Evolutionary conservation across 2,113 vertebrate species (phyloP), one percentile per base, ranked within the genome.

Genomic region (Origma solitaria): DNA sequence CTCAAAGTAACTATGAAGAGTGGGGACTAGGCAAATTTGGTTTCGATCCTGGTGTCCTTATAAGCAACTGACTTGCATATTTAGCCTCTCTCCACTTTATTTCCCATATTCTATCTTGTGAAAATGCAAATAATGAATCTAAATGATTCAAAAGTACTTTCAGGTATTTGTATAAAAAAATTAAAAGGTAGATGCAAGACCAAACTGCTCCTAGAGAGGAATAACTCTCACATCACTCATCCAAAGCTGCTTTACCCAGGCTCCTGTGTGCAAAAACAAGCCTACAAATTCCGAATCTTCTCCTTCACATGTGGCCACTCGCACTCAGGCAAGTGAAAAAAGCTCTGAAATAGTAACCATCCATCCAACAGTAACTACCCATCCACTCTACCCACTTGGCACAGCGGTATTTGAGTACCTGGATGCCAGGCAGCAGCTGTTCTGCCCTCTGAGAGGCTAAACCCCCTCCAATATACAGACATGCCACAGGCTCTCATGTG

Each of bases 291-390:
- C 16, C 38, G 40, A 64, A 35, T 28, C 3, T 47, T 58, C 10
- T 13, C 53, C 17, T 56, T 37, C 3, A 1, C 19, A 4, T 0
- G 5, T n/a, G 56, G 27, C 24, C 35, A 50, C 49, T 3, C 25
- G 31, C n/a, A 57, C 49, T 51, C n/a, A 38, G 13, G 17, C 2
- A 82, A 51, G 73, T 17, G 5, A 7, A 47, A 50, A 33, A 20
- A 14, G 1, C 8, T 17, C 5, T 5, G 11, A 75, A 66, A 78
- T 15, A 51, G 13, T 35, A 24, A 78, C 13, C 7, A 28, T 45
- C 40, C 18, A 1, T 20, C 21, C 54, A 51, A 69, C 7, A 56
- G 25, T 27, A 45, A 73, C 30, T 5, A 28, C 24, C 37, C 35
- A 2, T 33, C 11, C 58, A 24, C 35, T 45, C 11, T 30, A 49